Percentiles rank a stretch among this genome's conserved stretches.
Evolutionary conservation across 2,113 vertebrate species (phyloP).

Genomic region (human (Homo sapiens)): GRCh38 chr13:104649001-104649500

Average conservation of each 20-base stretch:
- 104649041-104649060: too few species aligned
- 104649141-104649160: not conserved
- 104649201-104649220: not conserved
- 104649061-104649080: fast-evolving
- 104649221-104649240: not conserved
- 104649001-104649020: too few species aligned
- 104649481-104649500: not conserved
- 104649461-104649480: not conserved
- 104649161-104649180: not conserved
- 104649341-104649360: not conserved
- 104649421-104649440: not conserved
- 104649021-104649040: too few species aligned
- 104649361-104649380: not conserved
- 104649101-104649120: not conserved
- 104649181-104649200: not conserved
- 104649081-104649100: not conserved
- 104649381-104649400: not conserved
- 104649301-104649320: not conserved
- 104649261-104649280: not conserved
- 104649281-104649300: not conserved
- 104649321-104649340: not conserved
- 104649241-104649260: not conserved
- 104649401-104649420: not conserved
- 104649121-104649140: not conserved
- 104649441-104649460: not conserved